phyloP scores from a whole-genome alignment of 1,140 invertebrate species.

The Hyles vespertilio region DNA sequence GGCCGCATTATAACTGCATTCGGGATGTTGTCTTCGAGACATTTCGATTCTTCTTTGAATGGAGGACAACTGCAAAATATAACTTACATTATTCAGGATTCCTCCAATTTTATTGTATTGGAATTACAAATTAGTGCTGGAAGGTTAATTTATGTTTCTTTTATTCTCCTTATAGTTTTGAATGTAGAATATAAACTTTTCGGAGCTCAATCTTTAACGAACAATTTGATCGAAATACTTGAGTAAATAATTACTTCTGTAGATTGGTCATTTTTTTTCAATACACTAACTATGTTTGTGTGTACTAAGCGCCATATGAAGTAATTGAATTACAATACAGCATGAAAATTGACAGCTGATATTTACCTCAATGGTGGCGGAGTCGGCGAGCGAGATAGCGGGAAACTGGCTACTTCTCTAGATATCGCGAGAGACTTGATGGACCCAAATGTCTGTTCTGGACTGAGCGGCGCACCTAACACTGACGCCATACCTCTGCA shows the following conservation, averaged over 20 bases:
- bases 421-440: conserved; percentile 83
- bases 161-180: too few relatives aligned
- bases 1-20: conserved; percentile 48
- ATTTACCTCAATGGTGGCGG: conserved; percentile 77
- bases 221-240: too few relatives aligned
- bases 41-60: conserved; percentile 61
- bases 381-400: conserved; percentile 83
- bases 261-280: too few relatives aligned
- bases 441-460: conserved; percentile 84
- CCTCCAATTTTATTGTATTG: too few relatives aligned
- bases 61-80: conserved; percentile 53
- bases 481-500: conserved; percentile 81
- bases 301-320: too few relatives aligned
- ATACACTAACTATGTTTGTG: too few relatives aligned
- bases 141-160: background rate
- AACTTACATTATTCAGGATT: conserved; percentile 6
- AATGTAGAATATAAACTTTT: too few relatives aligned
- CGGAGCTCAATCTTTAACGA: too few relatives aligned
- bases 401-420: conserved; percentile 86
- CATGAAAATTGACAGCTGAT: background rate
- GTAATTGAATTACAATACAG: too few relatives aligned
- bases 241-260: too few relatives aligned
- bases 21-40: conserved; percentile 47
- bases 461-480: conserved; percentile 80
- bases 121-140: too few relatives aligned